Evolutionary conservation across 2,888 invertebrate species (phyloP).

Genomic region (Brachyptera risi): DNA sequence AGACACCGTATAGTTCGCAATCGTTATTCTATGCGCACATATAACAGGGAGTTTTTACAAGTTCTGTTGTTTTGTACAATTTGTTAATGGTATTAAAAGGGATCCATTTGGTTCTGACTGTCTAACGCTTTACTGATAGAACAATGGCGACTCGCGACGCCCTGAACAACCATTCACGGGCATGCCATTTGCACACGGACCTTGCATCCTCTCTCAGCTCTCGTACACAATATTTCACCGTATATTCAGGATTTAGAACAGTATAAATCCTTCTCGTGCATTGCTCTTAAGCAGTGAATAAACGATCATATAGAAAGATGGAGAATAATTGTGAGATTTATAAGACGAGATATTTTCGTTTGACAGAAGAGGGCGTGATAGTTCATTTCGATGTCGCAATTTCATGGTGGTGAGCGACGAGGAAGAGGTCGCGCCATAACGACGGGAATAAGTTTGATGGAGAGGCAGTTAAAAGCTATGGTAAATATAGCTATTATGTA

Average conservation of each 20-base stretch:
- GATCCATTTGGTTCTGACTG: slow-evolving; percentile 13
- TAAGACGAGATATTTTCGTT: neutral
- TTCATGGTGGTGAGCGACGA: neutral
- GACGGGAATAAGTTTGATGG: slow-evolving; percentile 12
- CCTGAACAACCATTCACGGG: neutral
- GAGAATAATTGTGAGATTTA: neutral
- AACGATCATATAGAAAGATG: no score
- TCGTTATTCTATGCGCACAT: neutral
- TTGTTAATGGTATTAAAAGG: slow-evolving; percentile 40
- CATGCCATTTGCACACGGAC: slow-evolving; percentile 7
- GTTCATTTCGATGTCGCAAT: neutral
- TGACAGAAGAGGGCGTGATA: neutral
- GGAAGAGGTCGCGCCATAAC: neutral
- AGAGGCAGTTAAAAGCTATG: slow-evolving; percentile 2
- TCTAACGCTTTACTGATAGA: slow-evolving; percentile 3
- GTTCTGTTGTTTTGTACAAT: slow-evolving; percentile 45
- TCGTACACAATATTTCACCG: neutral
- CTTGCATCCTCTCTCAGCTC: slow-evolving; percentile 4
- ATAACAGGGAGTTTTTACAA: slow-evolving; percentile 5
- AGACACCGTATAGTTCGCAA: slow-evolving; percentile 4
- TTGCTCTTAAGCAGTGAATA: no score
- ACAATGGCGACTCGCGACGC: slow-evolving; percentile 11
- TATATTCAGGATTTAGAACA: no score
- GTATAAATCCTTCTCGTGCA: no score
- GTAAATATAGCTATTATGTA: slow-evolving; percentile 11